Evolutionary conservation across 2,113 vertebrate genomes (phyloP), one percentile per base, ranked within the genome.

Genomic region (Scartelaos histophorus): DNA sequence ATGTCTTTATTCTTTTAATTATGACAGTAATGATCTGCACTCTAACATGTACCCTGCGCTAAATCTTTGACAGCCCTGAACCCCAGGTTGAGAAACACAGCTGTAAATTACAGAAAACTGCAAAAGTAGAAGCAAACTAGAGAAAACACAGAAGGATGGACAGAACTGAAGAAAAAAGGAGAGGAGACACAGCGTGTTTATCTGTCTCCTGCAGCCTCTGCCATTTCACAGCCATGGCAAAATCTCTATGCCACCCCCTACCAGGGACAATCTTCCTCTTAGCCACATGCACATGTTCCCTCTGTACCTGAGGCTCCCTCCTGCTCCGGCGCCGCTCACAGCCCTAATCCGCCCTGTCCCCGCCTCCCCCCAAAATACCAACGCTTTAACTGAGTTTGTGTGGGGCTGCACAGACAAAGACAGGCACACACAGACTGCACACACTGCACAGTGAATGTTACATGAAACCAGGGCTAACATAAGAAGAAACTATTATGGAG

Each of bases 161-260:
- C 16, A 29, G 78, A 80, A 80, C 13, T 62, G 45, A 78, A 46
- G 34, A 73, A 53, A 64, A 29, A 29, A 29, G 29, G 25, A 66
- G 69, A 62, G 61, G 66, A 54, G 70, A 51, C 38, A 43, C 73
- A 66, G 66, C 78, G 79, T 80, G 82, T 88, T 86, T 91, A 90
- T 91, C 90, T 78, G 77, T 74, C 80, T 71, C 84, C 75, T 73
- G 54, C 90, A 91, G 90, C 76, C 84, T 61, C 19, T 38, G 69
- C 74, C 81, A 89, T 86, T 77, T 76, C 84, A 82, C 82, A 80
- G 75, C 61, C 65, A 85, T 86, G 80, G 82, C 79, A 88, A 58
- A 58, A 83, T 82, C 82, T 70, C 56, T 69, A 83, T 71, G 51
- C 75, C 54, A 76, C 87, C 90, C 86, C 87, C 88, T 71, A 86